Evolutionary conservation across 2,113 vertebrate species (phyloP).

Genomic region (Pycnonotus jocosus): DNA sequence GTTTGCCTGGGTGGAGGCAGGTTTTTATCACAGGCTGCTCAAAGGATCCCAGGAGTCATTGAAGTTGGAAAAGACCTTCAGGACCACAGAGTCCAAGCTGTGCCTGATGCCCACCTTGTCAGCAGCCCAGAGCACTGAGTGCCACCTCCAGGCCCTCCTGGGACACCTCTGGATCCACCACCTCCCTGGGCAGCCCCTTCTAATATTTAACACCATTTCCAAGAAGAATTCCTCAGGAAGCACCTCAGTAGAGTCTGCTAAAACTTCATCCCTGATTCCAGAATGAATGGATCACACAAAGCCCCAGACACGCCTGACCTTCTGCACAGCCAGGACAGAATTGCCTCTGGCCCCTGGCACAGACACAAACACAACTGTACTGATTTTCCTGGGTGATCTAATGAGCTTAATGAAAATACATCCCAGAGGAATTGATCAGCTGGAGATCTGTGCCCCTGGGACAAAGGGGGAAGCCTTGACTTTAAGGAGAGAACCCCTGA

Average conservation of each 20-base stretch:
- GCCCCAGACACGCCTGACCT: background rate
- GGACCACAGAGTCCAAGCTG: fast-evolving
- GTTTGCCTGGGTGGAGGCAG: background rate
- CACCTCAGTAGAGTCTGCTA: background rate
- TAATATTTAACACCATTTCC: background rate
- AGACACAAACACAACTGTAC: background rate
- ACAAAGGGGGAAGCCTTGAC: background rate
- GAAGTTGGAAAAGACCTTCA: background rate
- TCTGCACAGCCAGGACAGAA: background rate
- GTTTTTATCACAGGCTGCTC: background rate
- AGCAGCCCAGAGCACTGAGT: background rate
- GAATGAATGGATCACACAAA: background rate
- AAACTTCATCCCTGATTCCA: background rate
- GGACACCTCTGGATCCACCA: background rate
- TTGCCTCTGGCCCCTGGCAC: background rate
- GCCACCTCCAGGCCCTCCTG: background rate
- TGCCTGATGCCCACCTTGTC: background rate
- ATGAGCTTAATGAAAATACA: background rate
- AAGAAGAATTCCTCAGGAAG: background rate
- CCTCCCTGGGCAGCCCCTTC: background rate
- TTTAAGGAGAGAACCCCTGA: background rate
- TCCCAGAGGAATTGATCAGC: fast-evolving
- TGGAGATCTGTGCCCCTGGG: background rate
- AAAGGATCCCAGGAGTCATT: background rate
- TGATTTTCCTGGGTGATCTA: background rate